phyloP scores from a whole-genome alignment of 2,113 vertebrate species.

The Eulemur rufifrons region DNA sequence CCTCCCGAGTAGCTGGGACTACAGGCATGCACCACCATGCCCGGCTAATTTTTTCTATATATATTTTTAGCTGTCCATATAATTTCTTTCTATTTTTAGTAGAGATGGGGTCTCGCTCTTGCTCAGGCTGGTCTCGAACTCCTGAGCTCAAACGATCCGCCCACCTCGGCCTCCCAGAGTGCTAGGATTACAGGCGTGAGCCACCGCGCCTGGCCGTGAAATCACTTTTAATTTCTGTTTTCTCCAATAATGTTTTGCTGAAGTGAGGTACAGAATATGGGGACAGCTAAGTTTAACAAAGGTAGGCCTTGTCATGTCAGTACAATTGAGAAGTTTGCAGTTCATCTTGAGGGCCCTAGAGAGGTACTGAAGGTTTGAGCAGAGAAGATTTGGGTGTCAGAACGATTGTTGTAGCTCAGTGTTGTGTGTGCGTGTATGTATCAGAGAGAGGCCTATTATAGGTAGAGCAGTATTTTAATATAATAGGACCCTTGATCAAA shows the following conservation, averaged over 20 bases:
- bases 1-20: too few species aligned
- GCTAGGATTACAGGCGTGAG: too few species aligned
- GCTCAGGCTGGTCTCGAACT: too few species aligned
- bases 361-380: neutral
- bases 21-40: too few species aligned
- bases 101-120: too few species aligned
- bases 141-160: too few species aligned
- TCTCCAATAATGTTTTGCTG: neutral
- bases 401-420: neutral
- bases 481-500: neutral
- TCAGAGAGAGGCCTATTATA: neutral
- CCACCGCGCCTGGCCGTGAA: neutral
- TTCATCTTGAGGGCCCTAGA: neutral
- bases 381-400: neutral
- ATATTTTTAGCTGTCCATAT: too few species aligned
- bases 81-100: too few species aligned
- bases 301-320: neutral
- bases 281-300: neutral
- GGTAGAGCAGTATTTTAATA: neutral
- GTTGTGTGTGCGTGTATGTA: neutral
- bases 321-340: neutral
- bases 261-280: neutral
- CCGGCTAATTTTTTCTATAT: too few species aligned
- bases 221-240: constrained; percentile 31
- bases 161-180: too few species aligned